Conservation (phyloP, 2,797 vertebrate genomes). For the Amazona ochrocephala region DNA sequence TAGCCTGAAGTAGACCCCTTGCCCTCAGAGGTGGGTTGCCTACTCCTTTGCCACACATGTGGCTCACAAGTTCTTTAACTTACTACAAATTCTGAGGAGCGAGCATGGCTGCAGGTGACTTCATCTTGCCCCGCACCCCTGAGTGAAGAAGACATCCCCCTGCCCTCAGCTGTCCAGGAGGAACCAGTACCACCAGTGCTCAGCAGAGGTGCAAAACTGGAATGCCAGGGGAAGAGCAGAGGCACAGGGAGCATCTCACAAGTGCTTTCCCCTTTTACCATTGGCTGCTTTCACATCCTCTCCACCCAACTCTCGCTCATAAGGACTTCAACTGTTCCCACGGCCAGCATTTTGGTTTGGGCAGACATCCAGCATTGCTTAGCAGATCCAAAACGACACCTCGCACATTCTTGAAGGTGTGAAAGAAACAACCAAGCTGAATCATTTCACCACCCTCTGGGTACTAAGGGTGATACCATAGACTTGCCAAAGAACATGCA, state of each 20-base stretch:
- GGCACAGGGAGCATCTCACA: background rate
- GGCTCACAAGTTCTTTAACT: background rate
- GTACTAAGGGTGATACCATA: background rate
- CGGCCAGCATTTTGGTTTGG: conserved; percentile 22
- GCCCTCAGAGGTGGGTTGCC: background rate
- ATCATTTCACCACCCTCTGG: background rate
- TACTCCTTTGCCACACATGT: background rate
- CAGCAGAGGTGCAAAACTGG: background rate
- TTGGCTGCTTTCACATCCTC: background rate
- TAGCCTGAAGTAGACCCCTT: background rate
- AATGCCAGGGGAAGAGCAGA: background rate
- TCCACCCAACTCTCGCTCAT: background rate
- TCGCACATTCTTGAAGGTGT: conserved; percentile 57
- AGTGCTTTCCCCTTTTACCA: background rate
- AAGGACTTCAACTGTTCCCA: conserved; percentile 49
- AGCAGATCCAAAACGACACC: conserved; percentile 41
- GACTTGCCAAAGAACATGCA: conserved; percentile 44
- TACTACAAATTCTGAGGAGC: background rate
- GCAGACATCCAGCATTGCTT: conserved; percentile 55
- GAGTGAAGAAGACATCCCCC: background rate
- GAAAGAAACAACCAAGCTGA: conserved; percentile 69
- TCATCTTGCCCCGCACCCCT: background rate
- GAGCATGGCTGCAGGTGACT: background rate
- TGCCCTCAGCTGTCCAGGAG: background rate
- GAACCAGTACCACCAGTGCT: background rate